Evolutionary conservation across 2,113 vertebrate genomes (phyloP).

Genomic region (Cyprinus carpio): DNA sequence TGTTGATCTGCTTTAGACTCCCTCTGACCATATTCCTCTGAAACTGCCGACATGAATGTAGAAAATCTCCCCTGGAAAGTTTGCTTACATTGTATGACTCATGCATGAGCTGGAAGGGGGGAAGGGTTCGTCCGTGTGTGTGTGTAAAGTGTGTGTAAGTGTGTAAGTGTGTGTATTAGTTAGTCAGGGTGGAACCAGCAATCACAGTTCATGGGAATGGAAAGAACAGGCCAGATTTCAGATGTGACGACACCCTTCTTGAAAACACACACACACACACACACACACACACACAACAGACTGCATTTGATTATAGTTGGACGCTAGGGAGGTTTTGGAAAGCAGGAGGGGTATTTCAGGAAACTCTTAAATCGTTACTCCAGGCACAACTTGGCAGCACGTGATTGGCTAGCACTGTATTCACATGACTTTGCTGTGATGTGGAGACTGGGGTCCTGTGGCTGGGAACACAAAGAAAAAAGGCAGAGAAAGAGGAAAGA

Average conservation of each 20-base stretch:
- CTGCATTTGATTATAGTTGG: not conserved
- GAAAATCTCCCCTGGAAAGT: constrained; percentile 38
- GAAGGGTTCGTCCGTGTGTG: not conserved
- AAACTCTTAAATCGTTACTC: constrained; percentile 58
- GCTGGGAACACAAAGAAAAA: not conserved
- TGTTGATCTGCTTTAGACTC: not conserved
- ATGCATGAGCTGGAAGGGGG: constrained; percentile 31
- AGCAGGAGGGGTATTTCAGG: constrained; percentile 33
- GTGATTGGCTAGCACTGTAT: constrained; percentile 65
- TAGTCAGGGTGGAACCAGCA: constrained; percentile 4
- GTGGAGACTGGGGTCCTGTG: constrained; percentile 43
- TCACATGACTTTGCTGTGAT: constrained; percentile 57
- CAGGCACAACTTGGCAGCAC: constrained; percentile 64
- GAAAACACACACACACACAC: constrained; percentile 13
- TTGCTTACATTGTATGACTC: constrained; percentile 33
- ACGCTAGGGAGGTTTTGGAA: constrained; percentile 16
- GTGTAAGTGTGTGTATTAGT: not conserved
- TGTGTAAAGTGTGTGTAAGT: not conserved
- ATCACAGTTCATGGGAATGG: constrained; percentile 32
- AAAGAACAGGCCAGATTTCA: constrained; percentile 33
- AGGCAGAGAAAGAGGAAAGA: not conserved
- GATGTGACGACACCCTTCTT: constrained; percentile 39
- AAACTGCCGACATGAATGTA: not conserved
- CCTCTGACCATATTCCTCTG: not conserved
- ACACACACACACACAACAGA: not conserved